These are phyloP conservation scores for Acomys russatus DNA, from an alignment of 2,797 vertebrate species.

Conservation along the genomic window DNA sequence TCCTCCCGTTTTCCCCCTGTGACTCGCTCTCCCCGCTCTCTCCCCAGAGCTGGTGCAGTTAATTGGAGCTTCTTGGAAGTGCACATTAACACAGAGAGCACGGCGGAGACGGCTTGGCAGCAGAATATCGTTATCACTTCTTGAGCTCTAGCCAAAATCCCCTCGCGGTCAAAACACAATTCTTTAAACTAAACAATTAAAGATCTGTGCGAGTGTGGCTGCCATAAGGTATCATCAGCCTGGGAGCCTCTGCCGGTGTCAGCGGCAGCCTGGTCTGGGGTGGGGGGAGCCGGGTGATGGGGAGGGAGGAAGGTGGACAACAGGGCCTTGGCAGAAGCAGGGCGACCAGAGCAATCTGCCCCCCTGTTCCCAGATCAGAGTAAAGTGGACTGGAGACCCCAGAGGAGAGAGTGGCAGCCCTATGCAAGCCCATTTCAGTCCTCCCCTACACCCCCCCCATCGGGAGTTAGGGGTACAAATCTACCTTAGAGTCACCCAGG, in stretches of 20 bases:
- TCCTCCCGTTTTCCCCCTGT: constrained; percentile 37
- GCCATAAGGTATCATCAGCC: constrained; percentile 88
- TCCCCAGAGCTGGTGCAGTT: constrained; percentile 89
- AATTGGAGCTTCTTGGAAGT: constrained; percentile 92
- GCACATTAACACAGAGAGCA: constrained; percentile 91
- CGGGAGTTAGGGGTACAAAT: neutral
- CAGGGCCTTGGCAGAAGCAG: neutral
- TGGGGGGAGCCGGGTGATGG: constrained; percentile 83
- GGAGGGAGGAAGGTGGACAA: neutral
- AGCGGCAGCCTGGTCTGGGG: constrained; percentile 80
- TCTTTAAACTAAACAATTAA: constrained; percentile 93
- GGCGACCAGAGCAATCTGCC: neutral
- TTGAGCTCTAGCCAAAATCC: constrained; percentile 92
- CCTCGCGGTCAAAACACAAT: constrained; percentile 93
- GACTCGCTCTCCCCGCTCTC: constrained; percentile 64
- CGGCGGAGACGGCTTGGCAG: constrained; percentile 91
- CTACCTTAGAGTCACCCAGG: neutral
- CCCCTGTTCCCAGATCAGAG: neutral
- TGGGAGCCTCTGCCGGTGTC: constrained; percentile 84
- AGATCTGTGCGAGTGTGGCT: constrained; percentile 91
- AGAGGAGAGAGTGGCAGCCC: neutral
- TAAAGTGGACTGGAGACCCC: neutral
- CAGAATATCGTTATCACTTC: constrained; percentile 93
- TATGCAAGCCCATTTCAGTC: neutral
- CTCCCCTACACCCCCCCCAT: too few relatives aligned